Percentiles rank a stretch among this genome's conserved stretches.
These are phyloP conservation scores for Salvelinus fontinalis DNA, from an alignment of 2,113 vertebrate genomes.

Conservation along the genomic window DNA sequence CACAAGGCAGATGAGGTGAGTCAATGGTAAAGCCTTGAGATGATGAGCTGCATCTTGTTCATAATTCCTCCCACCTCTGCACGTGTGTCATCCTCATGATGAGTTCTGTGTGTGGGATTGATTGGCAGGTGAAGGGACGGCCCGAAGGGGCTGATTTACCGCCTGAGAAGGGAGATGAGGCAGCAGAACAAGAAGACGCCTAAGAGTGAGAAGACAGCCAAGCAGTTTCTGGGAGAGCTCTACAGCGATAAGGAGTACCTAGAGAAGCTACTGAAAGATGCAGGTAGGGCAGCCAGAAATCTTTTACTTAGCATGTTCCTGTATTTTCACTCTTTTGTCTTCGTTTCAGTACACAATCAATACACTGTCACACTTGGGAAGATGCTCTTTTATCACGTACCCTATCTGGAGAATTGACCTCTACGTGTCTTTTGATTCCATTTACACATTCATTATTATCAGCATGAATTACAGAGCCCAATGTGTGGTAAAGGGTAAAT, in stretches of 20 bases:
- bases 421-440: not conserved
- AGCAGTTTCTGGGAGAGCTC: constrained; percentile 83
- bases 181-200: constrained; percentile 48
- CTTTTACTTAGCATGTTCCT: not conserved
- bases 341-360: not conserved
- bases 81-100: constrained; percentile 1
- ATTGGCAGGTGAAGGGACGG: constrained; percentile 55
- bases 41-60: not conserved
- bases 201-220: constrained; percentile 75
- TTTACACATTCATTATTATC: not conserved
- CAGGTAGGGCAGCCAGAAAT: constrained; percentile 71
- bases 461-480: not conserved
- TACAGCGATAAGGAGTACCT: constrained; percentile 87
- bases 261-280: constrained; percentile 83
- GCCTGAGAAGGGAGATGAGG: constrained; percentile 56
- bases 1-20: constrained; percentile 83
- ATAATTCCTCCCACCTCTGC: not conserved
- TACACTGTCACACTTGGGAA: not conserved
- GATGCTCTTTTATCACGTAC: not conserved
- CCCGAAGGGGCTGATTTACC: constrained; percentile 62
- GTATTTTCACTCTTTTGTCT: not conserved
- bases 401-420: not conserved
- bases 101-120: not conserved
- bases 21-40: not conserved
- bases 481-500: not conserved